Conservation (phyloP, 2,797 vertebrate species). For the Brotula barbata region DNA sequence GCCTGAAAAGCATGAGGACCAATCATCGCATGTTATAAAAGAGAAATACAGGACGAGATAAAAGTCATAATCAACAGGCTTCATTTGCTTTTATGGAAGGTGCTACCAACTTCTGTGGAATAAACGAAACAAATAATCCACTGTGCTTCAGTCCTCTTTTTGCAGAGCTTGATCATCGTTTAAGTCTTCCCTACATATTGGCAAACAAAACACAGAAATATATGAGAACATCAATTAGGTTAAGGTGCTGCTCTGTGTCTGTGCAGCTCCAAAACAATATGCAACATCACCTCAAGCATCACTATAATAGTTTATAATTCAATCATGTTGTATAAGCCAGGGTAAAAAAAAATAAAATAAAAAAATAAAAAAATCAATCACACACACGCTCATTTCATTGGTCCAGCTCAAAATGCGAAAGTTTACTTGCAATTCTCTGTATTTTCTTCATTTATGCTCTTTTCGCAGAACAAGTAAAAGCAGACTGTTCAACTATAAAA, state of each 20-base stretch:
- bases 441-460: neutral
- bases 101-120: no score
- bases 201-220: slow-evolving; percentile 5
- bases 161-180: no score
- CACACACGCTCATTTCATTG: neutral
- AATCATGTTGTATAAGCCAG: neutral
- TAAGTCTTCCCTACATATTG: neutral
- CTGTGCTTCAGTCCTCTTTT: no score
- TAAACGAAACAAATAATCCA: no score
- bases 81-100: no score
- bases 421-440: neutral
- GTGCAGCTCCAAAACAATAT: slow-evolving; percentile 14
- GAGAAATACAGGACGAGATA: no score
- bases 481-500: no score
- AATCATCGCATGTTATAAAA: no score
- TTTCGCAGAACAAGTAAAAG: no score
- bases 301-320: neutral
- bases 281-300: slow-evolving; percentile 4
- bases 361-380: neutral
- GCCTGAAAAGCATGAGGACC: no score
- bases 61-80: no score
- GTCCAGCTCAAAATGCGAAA: neutral
- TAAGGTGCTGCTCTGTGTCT: neutral
- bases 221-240: neutral
- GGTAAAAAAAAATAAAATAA: no score